Evolutionary conservation across 1,140 invertebrate species (phyloP).

Genomic region (Drosophila truncata): DNA sequence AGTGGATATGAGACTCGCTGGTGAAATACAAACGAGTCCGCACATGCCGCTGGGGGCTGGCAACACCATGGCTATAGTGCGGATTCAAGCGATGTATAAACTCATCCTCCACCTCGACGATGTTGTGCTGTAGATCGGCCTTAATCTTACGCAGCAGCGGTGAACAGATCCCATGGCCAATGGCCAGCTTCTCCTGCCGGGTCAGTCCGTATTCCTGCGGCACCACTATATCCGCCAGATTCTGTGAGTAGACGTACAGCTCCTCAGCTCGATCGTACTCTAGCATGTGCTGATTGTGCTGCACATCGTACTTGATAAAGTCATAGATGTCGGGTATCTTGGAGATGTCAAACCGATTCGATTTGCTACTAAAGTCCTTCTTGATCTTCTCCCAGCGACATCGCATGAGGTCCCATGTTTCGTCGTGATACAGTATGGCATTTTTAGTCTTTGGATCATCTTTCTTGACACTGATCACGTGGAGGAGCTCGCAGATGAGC

Average conservation of each 20-base stretch:
- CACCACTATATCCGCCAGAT: conserved; percentile 98
- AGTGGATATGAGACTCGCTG: conserved; percentile 99
- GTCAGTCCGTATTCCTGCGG: conserved; percentile 99
- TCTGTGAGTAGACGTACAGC: conserved; percentile 97
- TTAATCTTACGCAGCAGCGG: conserved; percentile 98
- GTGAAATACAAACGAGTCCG: conserved; percentile 99
- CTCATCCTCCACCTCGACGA: conserved; percentile 94
- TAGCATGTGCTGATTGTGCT: conserved; percentile 98
- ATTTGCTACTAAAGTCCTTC: conserved; percentile 98
- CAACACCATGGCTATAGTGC: conserved; percentile 98
- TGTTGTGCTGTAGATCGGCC: conserved; percentile 97
- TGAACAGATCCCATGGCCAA: conserved; percentile 98
- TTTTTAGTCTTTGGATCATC: conserved; percentile 96
- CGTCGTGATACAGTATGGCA: conserved; percentile 97
- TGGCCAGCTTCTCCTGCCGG: conserved; percentile 97
- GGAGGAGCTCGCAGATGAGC: conserved; percentile 94
- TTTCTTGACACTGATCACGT: conserved; percentile 93
- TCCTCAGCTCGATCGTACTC: conserved; percentile 98
- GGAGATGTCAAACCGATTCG: conserved; percentile 97
- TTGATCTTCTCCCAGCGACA: conserved; percentile 99
- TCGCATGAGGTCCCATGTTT: conserved; percentile 99
- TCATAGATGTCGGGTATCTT: conserved; percentile 99
- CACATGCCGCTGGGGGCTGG: conserved; percentile 98
- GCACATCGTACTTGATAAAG: conserved; percentile 99
- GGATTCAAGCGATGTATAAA: conserved; percentile 98